Evolutionary conservation across 2,888 invertebrate species (phyloP), one percentile per base, ranked within the genome.

Genomic region (Silvanus unidentatus): DNA sequence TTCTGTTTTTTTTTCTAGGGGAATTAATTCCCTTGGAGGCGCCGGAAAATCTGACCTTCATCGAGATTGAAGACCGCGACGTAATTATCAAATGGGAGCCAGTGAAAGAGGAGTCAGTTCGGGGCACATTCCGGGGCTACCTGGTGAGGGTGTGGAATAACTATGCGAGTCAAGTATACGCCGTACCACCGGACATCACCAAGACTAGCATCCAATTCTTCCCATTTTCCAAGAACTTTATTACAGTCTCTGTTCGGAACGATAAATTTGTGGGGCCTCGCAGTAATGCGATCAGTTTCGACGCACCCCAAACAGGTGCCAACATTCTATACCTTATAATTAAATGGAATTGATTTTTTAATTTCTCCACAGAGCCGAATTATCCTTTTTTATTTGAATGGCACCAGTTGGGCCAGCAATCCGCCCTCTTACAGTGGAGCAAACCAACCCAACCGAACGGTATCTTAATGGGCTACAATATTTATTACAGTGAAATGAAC

Each of bases 261-360:
- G 63, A 66, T 40, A 65, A 64, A 48, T 66, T 63, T 43, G 62
- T 66, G 4, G 66, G 66, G 2, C 66, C 65, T 1, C 58, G 63
- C n/a, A 65, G 65, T 43, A 53, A 52, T 9, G 61, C 64, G 5
- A 54, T 66, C 28, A 60, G 57, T 39, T 66, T 66, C 37, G 63
- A 65, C 48, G 66, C 66, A 1, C 66, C 66, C 1, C 64, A 65
- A 55, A 62, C 60, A 51, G 66, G 66, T 65, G 39, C 13, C 37
- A 11, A 42, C 29, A 32, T 11, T 11, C 10, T 5, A 37, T 16
- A 42, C 3, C 4, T 8, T 22, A 22, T 22, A 22, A 22, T 22
- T 22, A 22, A 22, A 22, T 5, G 3, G 3, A 22, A 22, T 16
- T 37, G 3, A n/a, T 6, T 15, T 16, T n/a, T 37, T 13, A 37